Evolutionary conservation across 1,140 invertebrate genomes (phyloP), one percentile per base, ranked within the genome.

Genomic region (Trichonephila clavipes): DNA sequence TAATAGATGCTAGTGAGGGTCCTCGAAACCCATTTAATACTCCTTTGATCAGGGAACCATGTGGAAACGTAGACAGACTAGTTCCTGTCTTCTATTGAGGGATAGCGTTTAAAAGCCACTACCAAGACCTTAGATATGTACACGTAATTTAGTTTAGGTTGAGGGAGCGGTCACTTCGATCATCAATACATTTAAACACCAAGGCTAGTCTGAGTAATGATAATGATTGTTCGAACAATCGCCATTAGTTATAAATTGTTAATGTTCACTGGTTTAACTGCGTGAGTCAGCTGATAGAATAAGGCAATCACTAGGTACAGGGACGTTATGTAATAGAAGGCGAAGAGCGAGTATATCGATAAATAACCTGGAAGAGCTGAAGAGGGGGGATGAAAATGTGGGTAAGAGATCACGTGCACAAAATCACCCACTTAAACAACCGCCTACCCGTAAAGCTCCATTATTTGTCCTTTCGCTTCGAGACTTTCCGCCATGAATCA

Each of bases 241-340:
- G 82, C 81, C 81, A 92, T 92, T 92, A 92, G 82, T 92, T 92
- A 85, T 92, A 85, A 85, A 92, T 85, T 92, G 81, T 92, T 92
- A 92, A 81, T 81, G 72, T 82, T 90, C 58, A 81, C 69, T 28
- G 88, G 69, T 90, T 90, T 90, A 85, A 92, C 90, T 92, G 62
- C 81, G 59, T 51, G 59, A 92, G 82, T 92, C 62, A 92, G 81
- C 82, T 58, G 61, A 92, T 85, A 81, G 81, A 83, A 85, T 66
- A 58, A 24, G 28, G 16, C 81, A 92, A 92, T 92, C 61, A 85
- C 59, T 62, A 92, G 81, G 81, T 85, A 83, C 34, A 66, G 61
- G 89, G 34, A 58, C 44, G 89, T 18, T 28, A 90, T 90, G 59
- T 82, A 62, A 62, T 90, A 61, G 72, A 62, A 62, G 34, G 51